A percentile compares a stretch with the other conserved stretches of the same genome.
Evolutionary conservation across 2,797 vertebrate genomes (phyloP).

Genomic region (Notolabrus celidotus): DNA sequence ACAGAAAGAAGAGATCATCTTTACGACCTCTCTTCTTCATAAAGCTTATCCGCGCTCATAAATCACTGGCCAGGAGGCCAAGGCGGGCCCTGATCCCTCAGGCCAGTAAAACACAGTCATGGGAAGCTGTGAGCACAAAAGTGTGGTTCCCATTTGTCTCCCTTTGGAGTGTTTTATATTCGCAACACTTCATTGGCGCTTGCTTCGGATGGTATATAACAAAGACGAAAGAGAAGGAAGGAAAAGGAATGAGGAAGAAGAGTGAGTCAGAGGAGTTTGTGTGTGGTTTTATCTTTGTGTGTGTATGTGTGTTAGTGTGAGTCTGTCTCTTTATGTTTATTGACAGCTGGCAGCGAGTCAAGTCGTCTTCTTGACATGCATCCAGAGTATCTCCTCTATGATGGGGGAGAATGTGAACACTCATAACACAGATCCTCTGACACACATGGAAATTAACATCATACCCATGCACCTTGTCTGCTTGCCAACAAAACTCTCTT

Average conservation of each 20-base stretch:
- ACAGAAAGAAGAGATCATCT: conserved; percentile 78
- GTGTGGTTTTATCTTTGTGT: conserved; percentile 17
- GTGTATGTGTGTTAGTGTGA: conserved; percentile 26
- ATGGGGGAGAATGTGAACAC: conserved; percentile 47
- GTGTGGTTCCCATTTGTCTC: conserved; percentile 79
- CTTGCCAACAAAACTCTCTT: conserved; percentile 32
- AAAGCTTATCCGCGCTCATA: conserved; percentile 71
- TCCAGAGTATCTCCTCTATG: conserved; percentile 38
- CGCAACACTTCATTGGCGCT: conserved; percentile 79
- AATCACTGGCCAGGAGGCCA: conserved; percentile 73
- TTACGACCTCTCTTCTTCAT: conserved; percentile 74
- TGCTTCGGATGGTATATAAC: conserved; percentile 50
- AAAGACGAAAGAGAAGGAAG: conserved; percentile 43
- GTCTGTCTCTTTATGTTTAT: conserved; percentile 44
- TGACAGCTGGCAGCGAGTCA: conserved; percentile 58
- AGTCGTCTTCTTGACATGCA: conserved; percentile 54
- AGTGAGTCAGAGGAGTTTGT: conserved; percentile 43
- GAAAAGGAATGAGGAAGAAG: conserved; percentile 30
- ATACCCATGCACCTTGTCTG: conserved; percentile 36
- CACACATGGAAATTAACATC: conserved; percentile 66
- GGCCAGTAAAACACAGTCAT: conserved; percentile 69
- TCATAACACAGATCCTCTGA: conserved; percentile 58
- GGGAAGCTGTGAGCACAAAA: conserved; percentile 60
- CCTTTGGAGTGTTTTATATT: conserved; percentile 79
- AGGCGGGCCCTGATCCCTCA: conserved; percentile 60